These are phyloP conservation scores for Dexiosoma caninum DNA, from an alignment of 2,888 invertebrate species.

Conservation along the genomic window DNA sequence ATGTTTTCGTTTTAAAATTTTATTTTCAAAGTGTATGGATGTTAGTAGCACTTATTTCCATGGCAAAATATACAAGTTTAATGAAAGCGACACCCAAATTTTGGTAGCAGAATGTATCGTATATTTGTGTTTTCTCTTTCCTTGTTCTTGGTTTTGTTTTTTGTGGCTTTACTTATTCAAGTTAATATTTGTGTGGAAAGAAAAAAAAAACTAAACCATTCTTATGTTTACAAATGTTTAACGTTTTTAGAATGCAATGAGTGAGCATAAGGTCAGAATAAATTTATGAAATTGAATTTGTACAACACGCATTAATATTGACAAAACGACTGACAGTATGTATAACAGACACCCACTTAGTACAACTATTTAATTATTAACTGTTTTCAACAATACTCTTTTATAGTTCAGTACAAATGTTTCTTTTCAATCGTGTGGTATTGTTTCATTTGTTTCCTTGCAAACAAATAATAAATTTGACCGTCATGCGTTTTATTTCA, in stretches of 20 bases:
- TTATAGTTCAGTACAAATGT: conserved; percentile 35
- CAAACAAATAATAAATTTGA: neutral
- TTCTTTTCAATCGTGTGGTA: conserved; percentile 22
- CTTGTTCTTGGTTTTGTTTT: neutral
- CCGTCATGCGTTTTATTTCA: neutral
- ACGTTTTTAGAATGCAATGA: conserved; percentile 25
- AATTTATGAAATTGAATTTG: conserved; percentile 14
- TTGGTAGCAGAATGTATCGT: neutral
- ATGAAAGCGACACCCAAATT: too few species aligned
- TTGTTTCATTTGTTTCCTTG: neutral
- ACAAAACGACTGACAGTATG: neutral
- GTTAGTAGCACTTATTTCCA: too few species aligned
- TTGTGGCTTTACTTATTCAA: conserved; percentile 3
- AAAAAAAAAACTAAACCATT: conserved; percentile 1
- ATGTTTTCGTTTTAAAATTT: too few species aligned
- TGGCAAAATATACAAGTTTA: too few species aligned
- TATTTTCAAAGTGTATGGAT: too few species aligned
- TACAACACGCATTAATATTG: conserved; percentile 50
- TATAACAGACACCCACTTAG: neutral
- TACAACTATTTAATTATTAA: neutral
- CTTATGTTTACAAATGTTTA: conserved; percentile 55
- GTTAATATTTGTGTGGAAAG: neutral
- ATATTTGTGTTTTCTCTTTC: neutral
- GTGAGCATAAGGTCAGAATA: conserved; percentile 35
- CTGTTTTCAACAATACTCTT: neutral